Conservation (phyloP, 2,797 vertebrate species). For the Rachycentron canadum region DNA sequence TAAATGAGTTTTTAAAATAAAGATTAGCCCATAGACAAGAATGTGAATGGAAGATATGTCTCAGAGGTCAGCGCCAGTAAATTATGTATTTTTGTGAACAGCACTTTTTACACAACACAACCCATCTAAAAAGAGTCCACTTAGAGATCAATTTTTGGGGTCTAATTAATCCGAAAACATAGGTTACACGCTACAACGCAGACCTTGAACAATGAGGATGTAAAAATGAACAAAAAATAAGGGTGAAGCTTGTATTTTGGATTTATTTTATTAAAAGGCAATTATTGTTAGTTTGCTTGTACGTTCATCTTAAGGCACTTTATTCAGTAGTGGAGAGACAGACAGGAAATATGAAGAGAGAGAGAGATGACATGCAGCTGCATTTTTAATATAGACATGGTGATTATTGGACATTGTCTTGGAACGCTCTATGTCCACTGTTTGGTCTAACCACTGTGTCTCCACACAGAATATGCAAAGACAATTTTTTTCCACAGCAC, state of each 20-base stretch:
- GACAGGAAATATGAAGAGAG: slow-evolving; percentile 12
- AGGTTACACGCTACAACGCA: background rate
- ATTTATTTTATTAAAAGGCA: background rate
- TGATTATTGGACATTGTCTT: background rate
- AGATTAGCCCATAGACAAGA: too few species aligned
- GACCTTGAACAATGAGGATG: background rate
- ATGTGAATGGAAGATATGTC: too few species aligned
- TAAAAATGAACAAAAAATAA: background rate
- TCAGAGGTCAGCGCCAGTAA: too few species aligned
- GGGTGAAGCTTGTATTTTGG: background rate
- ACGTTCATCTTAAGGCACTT: background rate
- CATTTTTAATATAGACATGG: background rate
- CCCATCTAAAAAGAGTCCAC: background rate
- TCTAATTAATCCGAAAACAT: background rate
- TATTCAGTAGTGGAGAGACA: background rate
- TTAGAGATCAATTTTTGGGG: too few species aligned
- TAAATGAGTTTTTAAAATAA: too few species aligned
- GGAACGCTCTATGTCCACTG: too few species aligned
- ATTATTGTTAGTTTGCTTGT: background rate
- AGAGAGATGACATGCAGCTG: background rate
- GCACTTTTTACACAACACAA: too few species aligned
- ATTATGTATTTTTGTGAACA: too few species aligned
- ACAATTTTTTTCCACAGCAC: slow-evolving; percentile 37
- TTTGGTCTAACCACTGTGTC: background rate
- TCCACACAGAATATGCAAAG: background rate